A percentile compares a stretch with the other conserved stretches of the same genome.
These are phyloP conservation scores for Phrynocephalus forsythii DNA, from an alignment of 2,797 vertebrate species.

Conservation along the genomic window DNA sequence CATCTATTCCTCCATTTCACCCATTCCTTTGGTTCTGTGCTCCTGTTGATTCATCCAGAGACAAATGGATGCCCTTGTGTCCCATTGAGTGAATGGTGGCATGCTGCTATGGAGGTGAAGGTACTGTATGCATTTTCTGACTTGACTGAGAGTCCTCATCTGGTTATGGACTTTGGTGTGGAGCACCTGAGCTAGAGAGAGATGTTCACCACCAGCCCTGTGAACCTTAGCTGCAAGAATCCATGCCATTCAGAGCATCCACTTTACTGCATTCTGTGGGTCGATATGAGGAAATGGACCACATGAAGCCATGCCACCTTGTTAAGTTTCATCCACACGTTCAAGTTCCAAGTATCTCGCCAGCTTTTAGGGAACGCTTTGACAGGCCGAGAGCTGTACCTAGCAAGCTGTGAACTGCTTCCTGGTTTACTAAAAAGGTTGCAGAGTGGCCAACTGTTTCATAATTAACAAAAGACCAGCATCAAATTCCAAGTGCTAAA, in stretches of 20 bases:
- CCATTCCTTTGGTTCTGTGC: neutral
- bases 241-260: neutral
- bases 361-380: neutral
- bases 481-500: neutral
- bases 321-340: no score
- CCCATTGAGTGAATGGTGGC: neutral
- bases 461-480: neutral
- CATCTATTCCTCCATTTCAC: neutral
- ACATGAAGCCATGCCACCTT: neutral
- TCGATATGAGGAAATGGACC: neutral
- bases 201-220: neutral
- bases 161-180: neutral
- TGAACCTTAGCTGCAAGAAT: neutral
- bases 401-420: conserved; percentile 4
- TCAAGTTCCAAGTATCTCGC: neutral
- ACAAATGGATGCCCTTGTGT: neutral
- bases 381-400: neutral
- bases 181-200: neutral
- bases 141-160: neutral
- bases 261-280: neutral
- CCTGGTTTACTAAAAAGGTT: neutral
- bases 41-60: neutral
- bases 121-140: neutral
- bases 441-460: neutral
- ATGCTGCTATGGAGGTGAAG: neutral